Evolutionary conservation across 2,888 invertebrate genomes (phyloP).

Genomic region (Timema cristinae): DNA sequence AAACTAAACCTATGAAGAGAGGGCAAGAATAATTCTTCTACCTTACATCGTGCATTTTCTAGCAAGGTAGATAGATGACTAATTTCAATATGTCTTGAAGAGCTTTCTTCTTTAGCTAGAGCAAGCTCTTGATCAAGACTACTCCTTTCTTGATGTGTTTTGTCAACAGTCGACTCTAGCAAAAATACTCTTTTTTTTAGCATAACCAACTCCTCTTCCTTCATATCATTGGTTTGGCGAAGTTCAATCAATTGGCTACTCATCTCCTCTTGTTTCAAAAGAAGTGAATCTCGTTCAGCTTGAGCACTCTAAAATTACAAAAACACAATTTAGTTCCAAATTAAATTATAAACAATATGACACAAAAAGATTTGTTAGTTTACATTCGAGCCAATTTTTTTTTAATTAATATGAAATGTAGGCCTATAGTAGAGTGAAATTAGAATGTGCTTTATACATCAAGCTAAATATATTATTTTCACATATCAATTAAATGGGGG

Average conservation of each 20-base stretch:
- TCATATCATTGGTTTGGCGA: conserved; percentile 56
- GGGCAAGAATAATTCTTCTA: conserved; percentile 35
- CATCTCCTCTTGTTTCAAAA: conserved; percentile 74
- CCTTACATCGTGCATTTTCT: conserved; percentile 81
- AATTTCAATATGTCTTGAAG: conserved; percentile 74
- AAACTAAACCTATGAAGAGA: too few relatives aligned
- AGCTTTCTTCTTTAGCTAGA: conserved; percentile 67
- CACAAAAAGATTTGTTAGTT: background rate
- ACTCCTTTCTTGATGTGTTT: conserved; percentile 68
- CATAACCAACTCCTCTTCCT: conserved; percentile 60
- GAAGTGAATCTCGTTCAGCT: conserved; percentile 69
- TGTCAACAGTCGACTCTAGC: conserved; percentile 70
- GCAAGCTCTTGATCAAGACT: conserved; percentile 69
- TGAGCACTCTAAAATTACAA: conserved; percentile 57
- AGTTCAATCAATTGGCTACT: conserved; percentile 64
- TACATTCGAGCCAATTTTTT: background rate
- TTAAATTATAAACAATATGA: background rate
- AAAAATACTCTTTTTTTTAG: conserved; percentile 62
- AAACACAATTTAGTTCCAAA: conserved; percentile 15
- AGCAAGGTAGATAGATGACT: conserved; percentile 70
- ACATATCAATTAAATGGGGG: background rate
- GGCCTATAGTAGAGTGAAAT: too few relatives aligned
- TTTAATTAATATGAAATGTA: too few relatives aligned
- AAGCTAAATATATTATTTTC: background rate
- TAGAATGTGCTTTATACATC: too few relatives aligned